Percentiles rank a stretch among this genome's conserved stretches.
phyloP scores from a whole-genome alignment of 2,113 vertebrate species.

The Cephalopholis sonnerati region DNA sequence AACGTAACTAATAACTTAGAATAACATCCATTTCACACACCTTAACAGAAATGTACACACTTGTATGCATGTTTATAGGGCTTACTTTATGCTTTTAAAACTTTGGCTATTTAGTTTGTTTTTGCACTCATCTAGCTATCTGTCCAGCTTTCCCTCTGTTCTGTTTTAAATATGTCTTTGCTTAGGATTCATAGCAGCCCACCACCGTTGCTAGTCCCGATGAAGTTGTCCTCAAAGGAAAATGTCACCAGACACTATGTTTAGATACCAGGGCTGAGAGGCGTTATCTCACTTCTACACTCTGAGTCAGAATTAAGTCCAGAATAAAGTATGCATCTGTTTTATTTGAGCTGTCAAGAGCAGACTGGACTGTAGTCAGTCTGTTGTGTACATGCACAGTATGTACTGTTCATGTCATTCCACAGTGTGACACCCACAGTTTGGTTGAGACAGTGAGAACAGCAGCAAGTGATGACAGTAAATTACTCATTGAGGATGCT shows the following conservation, averaged over 20 bases:
- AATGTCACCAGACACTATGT: background rate
- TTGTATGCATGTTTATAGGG: too few species aligned
- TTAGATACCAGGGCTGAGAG: background rate
- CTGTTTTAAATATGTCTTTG: background rate
- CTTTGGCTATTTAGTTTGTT: too few species aligned
- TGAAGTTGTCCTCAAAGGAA: background rate
- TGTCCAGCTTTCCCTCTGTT: too few species aligned
- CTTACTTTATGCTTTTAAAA: background rate
- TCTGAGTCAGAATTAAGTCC: background rate
- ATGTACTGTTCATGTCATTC: background rate
- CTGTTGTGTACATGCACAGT: background rate
- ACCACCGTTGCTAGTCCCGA: background rate
- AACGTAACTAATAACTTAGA: too few species aligned
- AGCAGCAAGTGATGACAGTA: background rate
- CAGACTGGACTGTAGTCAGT: background rate
- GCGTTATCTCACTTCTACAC: background rate
- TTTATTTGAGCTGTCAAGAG: slow-evolving; percentile 7
- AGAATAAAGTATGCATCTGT: background rate
- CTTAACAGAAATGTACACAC: too few species aligned
- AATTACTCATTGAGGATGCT: background rate
- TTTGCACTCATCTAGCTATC: too few species aligned
- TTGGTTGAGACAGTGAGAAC: background rate
- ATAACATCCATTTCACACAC: too few species aligned
- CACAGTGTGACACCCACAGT: too few species aligned
- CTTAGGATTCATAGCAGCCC: background rate